Evolutionary conservation across 2,888 invertebrate species (phyloP).

Genomic region (Hirtodrosophila trivittata): DNA sequence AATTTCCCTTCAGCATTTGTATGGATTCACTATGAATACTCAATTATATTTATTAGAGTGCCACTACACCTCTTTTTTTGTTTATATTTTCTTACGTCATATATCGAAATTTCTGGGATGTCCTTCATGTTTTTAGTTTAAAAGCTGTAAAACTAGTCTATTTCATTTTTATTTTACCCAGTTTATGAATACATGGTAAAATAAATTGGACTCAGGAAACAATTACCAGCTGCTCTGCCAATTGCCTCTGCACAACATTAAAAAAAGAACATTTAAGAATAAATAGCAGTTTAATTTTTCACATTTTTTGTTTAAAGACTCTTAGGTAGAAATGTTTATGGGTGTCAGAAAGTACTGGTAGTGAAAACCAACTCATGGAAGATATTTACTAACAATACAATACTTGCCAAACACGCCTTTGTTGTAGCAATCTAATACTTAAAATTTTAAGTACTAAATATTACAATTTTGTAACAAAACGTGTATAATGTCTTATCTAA

Average conservation of each 20-base stretch:
- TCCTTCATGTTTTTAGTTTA: neutral
- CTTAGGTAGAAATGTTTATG: constrained; percentile 34
- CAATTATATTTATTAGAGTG: neutral
- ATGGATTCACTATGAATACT: constrained; percentile 35
- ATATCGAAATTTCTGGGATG: too few relatives aligned
- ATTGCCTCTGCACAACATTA: neutral
- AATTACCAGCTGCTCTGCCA: too few relatives aligned
- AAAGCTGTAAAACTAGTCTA: neutral
- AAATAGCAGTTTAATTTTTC: constrained; percentile 1
- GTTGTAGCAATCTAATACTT: constrained; percentile 30
- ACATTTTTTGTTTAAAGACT: constrained; percentile 9
- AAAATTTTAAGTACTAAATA: constrained; percentile 20
- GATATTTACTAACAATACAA: constrained; percentile 12
- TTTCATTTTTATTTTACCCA: too few relatives aligned
- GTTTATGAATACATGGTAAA: too few relatives aligned
- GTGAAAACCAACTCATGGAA: constrained; percentile 7
- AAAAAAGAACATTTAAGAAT: neutral
- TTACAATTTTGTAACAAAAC: too few relatives aligned
- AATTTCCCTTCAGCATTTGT: constrained; percentile 45
- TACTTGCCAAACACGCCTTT: constrained; percentile 32
- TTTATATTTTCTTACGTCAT: too few relatives aligned
- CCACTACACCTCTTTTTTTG: too few relatives aligned
- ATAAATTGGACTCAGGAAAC: too few relatives aligned
- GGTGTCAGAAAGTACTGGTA: constrained; percentile 50
- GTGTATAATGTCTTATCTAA: constrained; percentile 21